Evolutionary conservation across 2,888 invertebrate genomes (phyloP), one percentile per base, ranked within the genome.

Genomic region (Spicauda simplicius): DNA sequence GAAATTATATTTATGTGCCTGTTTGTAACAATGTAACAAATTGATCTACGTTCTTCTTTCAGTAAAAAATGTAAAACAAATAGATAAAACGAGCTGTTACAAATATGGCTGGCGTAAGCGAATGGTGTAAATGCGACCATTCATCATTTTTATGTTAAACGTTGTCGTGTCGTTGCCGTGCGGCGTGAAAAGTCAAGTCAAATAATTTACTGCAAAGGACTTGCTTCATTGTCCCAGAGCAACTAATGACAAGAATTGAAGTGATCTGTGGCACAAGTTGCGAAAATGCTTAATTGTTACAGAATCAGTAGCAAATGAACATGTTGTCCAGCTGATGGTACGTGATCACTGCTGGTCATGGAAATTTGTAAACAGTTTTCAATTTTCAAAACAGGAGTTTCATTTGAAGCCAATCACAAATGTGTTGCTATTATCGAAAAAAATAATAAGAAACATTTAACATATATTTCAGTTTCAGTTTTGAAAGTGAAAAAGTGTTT

Each of bases 41-140:
- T 41, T 41, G 41, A 41, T 41, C 41, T 41, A 41, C 41, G 16
- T 30, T 30, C 30, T 55, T 55, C 14, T 16, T 55, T 30, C n/a
- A 30, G 33, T 16, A 56, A 33, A 11, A 56, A 58, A 58, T 59
- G 48, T 48, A 59, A 59, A 48, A 25, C 25, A 45, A 59, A 48
- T 25, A 48, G n/a, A 48, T 14, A 16, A 45, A 48, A 48, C 20
- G 45, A 41, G 20, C 10, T 25, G n/a, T n/a, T 62, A 45, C 25
- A 62, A 62, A 62, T 55, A 45, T 45, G 52, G 25, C 58, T 64
- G 53, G 11, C 37, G 37, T 37, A 12, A 37, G 74, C 73, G 69
- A 70, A 55, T 61, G 69, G 68, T 68, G 73, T 64, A 74, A 73
- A 66, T 66, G 19, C 6, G 18, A 30, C 19, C 55, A 52, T 48